These are phyloP conservation scores for Pachyramphus minor DNA, from an alignment of 2,113 vertebrate species.

Conservation along the genomic window DNA sequence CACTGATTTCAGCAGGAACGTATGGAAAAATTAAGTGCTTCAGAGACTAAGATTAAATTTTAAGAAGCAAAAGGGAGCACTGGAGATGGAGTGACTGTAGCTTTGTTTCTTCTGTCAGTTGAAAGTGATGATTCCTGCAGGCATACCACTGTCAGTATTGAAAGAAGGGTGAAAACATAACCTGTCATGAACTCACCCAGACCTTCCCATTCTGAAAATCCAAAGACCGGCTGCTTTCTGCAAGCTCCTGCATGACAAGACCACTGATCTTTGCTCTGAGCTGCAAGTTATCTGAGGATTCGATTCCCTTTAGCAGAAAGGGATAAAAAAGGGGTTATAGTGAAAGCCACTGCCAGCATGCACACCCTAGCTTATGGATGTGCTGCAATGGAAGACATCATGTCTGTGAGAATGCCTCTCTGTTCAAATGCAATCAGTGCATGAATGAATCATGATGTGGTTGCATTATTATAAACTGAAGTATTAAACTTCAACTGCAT, in stretches of 20 bases:
- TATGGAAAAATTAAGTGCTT: background rate
- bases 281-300: background rate
- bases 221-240: background rate
- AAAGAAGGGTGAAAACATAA: background rate
- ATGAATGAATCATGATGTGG: background rate
- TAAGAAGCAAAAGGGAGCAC: background rate
- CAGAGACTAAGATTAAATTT: background rate
- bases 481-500: background rate
- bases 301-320: background rate
- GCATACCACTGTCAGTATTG: background rate
- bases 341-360: background rate
- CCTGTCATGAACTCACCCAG: background rate
- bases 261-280: background rate
- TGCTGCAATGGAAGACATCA: background rate
- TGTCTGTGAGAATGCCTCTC: background rate
- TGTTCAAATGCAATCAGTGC: background rate
- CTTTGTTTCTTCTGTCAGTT: background rate
- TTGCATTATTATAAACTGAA: background rate
- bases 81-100: background rate
- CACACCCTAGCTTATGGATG: background rate
- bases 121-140: background rate
- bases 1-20: background rate
- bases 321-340: accelerated
- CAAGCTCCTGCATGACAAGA: background rate
- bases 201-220: background rate